Conservation (phyloP, 2,888 invertebrate species). For the Toxonevra muliebris region DNA sequence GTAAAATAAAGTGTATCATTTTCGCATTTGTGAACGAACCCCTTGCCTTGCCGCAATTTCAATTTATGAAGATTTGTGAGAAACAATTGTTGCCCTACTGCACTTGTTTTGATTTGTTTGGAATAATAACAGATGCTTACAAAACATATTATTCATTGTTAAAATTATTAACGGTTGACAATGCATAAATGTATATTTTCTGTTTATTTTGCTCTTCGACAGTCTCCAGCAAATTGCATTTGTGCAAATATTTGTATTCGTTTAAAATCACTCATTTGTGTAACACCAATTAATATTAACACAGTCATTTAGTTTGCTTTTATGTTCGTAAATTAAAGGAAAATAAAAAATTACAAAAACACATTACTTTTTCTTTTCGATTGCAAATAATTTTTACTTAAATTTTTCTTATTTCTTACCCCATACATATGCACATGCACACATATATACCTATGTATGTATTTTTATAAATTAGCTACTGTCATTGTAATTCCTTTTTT, state of each 20-base stretch:
- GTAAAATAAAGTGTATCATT: slow-evolving; percentile 64
- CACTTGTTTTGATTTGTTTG: slow-evolving; percentile 64
- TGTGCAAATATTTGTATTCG: slow-evolving; percentile 61
- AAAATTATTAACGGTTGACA: slow-evolving; percentile 62
- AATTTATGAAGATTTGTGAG: slow-evolving; percentile 61
- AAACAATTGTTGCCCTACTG: slow-evolving; percentile 47
- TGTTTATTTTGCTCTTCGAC: slow-evolving; percentile 33
- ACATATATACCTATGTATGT: no score
- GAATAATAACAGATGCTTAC: slow-evolving; percentile 63
- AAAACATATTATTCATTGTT: slow-evolving; percentile 61
- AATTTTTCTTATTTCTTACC: no score
- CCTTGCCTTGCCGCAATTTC: slow-evolving; percentile 44
- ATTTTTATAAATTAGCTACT: no score
- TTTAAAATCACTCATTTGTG: slow-evolving; percentile 59
- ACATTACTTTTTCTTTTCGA: no score
- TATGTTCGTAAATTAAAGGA: background rate
- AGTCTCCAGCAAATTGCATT: slow-evolving; percentile 53
- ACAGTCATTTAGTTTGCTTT: slow-evolving; percentile 1
- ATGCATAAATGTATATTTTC: slow-evolving; percentile 42
- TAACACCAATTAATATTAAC: slow-evolving; percentile 46
- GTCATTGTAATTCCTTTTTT: no score
- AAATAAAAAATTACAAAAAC: no score
- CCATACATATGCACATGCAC: no score
- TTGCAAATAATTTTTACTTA: no score
- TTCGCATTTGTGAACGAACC: slow-evolving; percentile 51